phyloP scores from a whole-genome alignment of 2,113 vertebrate species.

The Grallaria varia region DNA sequence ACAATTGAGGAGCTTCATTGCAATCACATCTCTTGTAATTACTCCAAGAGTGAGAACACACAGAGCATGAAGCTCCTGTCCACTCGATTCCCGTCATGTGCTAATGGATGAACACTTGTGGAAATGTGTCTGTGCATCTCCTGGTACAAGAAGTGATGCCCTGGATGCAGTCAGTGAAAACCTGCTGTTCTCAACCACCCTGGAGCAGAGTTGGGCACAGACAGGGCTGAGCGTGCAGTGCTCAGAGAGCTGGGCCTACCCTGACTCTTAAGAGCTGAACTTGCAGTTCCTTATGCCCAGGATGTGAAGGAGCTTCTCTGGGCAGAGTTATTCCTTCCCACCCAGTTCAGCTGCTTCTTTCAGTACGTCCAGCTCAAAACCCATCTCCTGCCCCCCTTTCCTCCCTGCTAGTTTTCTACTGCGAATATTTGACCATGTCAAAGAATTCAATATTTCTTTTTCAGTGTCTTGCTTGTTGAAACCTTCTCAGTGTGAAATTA shows the following conservation, averaged over 20 bases:
- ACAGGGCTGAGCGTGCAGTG: neutral
- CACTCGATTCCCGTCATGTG: rapidly evolving
- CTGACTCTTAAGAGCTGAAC: neutral
- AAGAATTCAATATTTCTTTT: neutral
- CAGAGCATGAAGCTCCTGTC: neutral
- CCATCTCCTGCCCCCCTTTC: neutral
- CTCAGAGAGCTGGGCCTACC: neutral
- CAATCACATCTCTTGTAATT: neutral
- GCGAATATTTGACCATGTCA: neutral
- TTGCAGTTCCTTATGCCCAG: neutral
- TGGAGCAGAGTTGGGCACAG: neutral
- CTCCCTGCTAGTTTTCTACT: neutral
- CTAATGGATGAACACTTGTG: neutral
- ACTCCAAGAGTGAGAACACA: neutral
- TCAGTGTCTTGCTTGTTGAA: neutral
- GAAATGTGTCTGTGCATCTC: neutral
- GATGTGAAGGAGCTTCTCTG: neutral
- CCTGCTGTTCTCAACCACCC: neutral
- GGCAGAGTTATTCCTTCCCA: neutral
- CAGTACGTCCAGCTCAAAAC: neutral
- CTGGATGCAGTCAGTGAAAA: neutral
- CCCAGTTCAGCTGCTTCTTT: neutral
- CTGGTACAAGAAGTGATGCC: neutral
- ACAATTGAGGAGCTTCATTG: neutral
- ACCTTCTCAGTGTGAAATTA: neutral